These are phyloP conservation scores for Catostylus mosaicus DNA, from an alignment of 30 jellyfish, hydroid and myxozoan genomes.

Conservation along the genomic window DNA sequence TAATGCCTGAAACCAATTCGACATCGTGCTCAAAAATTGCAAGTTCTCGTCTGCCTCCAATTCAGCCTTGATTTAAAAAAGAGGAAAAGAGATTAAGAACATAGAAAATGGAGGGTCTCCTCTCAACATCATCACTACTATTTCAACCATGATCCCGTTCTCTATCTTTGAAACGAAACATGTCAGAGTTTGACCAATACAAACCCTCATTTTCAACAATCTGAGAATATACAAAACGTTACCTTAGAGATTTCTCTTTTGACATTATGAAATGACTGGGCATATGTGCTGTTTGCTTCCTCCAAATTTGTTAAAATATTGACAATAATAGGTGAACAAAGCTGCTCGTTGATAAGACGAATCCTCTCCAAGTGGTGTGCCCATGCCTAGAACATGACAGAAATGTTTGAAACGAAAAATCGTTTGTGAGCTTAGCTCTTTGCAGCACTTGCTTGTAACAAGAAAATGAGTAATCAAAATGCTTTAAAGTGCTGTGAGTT, in stretches of 20 bases:
- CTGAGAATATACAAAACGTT: neutral
- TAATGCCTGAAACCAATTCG: slow-evolving; percentile 61
- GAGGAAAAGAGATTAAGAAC: too few relatives aligned
- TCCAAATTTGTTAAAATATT: slow-evolving; percentile 66
- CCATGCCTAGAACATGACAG: slow-evolving; percentile 67
- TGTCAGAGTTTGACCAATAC: too few relatives aligned
- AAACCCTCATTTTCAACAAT: too few relatives aligned
- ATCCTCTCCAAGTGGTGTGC: slow-evolving; percentile 59
- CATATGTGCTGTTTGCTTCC: slow-evolving; percentile 83
- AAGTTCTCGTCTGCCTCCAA: slow-evolving; percentile 73
- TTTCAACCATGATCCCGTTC: too few relatives aligned
- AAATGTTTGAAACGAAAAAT: too few relatives aligned
- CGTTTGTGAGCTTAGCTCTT: too few relatives aligned
- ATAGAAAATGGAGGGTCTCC: too few relatives aligned
- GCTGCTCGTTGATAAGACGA: slow-evolving; percentile 73
- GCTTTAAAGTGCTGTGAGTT: too few relatives aligned
- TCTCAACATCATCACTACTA: too few relatives aligned
- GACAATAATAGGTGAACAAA: slow-evolving; percentile 77
- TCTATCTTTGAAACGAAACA: too few relatives aligned
- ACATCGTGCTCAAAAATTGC: slow-evolving; percentile 72
- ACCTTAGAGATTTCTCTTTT: slow-evolving; percentile 81
- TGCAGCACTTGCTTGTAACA: too few relatives aligned
- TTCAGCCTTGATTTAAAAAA: slow-evolving; percentile 35
- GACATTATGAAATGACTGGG: slow-evolving; percentile 79
- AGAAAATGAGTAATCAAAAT: too few relatives aligned